Conservation (phyloP, 2,113 vertebrate species). For the Oophaga pumilio region DNA sequence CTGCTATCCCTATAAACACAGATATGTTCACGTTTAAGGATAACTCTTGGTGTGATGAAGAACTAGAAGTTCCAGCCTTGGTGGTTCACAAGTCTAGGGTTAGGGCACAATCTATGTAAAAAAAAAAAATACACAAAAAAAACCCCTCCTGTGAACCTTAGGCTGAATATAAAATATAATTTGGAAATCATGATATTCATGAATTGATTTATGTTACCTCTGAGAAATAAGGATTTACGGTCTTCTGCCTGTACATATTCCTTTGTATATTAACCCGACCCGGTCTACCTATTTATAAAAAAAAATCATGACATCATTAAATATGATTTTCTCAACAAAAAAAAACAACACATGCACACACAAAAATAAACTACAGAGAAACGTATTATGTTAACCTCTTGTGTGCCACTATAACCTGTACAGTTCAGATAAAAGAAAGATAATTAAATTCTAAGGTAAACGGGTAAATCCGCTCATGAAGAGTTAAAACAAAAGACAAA, state of each 20-base stretch:
- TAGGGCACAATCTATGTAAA: neutral
- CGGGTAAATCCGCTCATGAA: neutral
- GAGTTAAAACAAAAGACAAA: no score
- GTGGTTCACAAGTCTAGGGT: neutral
- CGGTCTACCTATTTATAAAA: slow-evolving; percentile 46
- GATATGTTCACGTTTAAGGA: neutral
- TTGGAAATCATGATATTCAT: neutral
- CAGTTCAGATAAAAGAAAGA: neutral
- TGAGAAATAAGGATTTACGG: slow-evolving; percentile 18
- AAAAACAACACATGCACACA: neutral
- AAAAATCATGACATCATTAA: neutral
- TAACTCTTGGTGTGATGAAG: neutral
- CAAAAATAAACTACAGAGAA: neutral
- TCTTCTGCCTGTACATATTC: slow-evolving; percentile 37
- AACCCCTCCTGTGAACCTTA: neutral
- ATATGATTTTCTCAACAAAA: slow-evolving; percentile 12
- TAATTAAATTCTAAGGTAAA: neutral
- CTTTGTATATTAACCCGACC: slow-evolving; percentile 35
- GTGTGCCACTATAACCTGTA: neutral
- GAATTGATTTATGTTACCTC: neutral
- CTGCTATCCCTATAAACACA: neutral
- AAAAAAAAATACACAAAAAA: neutral
- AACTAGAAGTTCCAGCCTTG: neutral
- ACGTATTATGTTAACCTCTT: neutral
- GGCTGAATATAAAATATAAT: neutral